phyloP scores from a whole-genome alignment of 2,888 invertebrate genomes.

The Drosophila mulleri region DNA sequence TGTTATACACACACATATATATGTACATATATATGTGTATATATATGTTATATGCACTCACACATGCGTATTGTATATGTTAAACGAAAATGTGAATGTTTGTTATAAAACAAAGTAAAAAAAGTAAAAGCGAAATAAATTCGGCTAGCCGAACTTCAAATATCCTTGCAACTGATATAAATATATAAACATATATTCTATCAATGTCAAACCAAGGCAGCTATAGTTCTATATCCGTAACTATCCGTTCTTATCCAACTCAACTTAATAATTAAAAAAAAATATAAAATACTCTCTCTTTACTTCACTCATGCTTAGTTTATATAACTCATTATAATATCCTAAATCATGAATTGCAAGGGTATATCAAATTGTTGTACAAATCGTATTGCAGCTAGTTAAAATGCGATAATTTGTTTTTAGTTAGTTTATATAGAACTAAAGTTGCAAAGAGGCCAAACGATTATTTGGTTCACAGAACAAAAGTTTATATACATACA shows the following conservation, averaged over 20 bases:
- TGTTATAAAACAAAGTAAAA: conserved; percentile 67
- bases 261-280: no score
- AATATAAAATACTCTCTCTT: no score
- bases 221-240: conserved; percentile 4
- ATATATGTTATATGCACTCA: conserved; percentile 27
- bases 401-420: conserved; percentile 32
- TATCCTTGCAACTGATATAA: conserved; percentile 37
- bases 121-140: conserved; percentile 36
- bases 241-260: neutral
- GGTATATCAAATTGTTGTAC: conserved; percentile 26
- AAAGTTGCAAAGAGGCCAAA: conserved; percentile 57
- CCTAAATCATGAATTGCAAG: conserved; percentile 18
- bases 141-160: conserved; percentile 38
- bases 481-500: conserved; percentile 61
- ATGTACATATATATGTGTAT: conserved; percentile 22
- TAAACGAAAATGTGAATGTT: conserved; percentile 54
- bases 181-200: neutral
- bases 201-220: conserved; percentile 29
- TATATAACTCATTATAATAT: conserved; percentile 3
- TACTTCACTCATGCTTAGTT: neutral
- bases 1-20: conserved; percentile 28
- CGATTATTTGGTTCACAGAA: conserved; percentile 74
- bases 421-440: conserved; percentile 33
- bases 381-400: conserved; percentile 42
- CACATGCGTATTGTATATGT: conserved; percentile 42